phyloP scores from a whole-genome alignment of 2,888 invertebrate genomes.

The Agelastica alni region DNA sequence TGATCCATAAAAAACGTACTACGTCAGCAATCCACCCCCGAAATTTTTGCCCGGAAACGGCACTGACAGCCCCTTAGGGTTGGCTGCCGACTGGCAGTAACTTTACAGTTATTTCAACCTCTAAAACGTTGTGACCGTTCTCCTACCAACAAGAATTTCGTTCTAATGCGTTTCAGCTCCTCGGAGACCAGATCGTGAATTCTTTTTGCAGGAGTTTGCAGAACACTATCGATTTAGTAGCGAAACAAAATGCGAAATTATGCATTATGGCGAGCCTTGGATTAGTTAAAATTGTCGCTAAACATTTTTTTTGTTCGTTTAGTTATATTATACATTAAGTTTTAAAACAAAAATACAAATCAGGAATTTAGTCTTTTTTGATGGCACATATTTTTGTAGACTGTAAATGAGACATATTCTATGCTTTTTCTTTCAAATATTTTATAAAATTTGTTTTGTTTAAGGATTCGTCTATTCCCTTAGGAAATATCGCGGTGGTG shows the following conservation, averaged over 20 bases:
- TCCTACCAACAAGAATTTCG: conserved; percentile 9
- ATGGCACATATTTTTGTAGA: too few relatives aligned
- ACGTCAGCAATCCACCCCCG: neutral
- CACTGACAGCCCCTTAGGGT: neutral
- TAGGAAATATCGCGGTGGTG: too few relatives aligned
- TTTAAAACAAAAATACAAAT: too few relatives aligned
- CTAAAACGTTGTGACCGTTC: conserved; percentile 16
- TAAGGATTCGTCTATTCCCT: too few relatives aligned
- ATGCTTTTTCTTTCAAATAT: too few relatives aligned
- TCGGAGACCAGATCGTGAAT: conserved; percentile 17
- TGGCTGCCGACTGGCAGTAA: conserved; percentile 1
- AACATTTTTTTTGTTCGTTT: too few relatives aligned
- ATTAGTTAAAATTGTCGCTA: too few relatives aligned
- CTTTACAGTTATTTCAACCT: conserved; percentile 18
- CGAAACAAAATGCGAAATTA: neutral
- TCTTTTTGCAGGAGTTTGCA: conserved; percentile 16
- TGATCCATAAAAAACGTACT: neutral
- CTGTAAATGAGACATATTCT: too few relatives aligned
- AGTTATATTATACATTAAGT: too few relatives aligned
- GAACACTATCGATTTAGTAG: conserved; percentile 9
- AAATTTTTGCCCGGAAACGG: too few relatives aligned
- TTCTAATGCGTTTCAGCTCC: conserved; percentile 4
- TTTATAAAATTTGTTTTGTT: too few relatives aligned
- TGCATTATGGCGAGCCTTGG: neutral
- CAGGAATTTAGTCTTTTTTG: too few relatives aligned